These are phyloP conservation scores for Seira ritae DNA, from an alignment of 2,888 invertebrate species.

Conservation along the genomic window DNA sequence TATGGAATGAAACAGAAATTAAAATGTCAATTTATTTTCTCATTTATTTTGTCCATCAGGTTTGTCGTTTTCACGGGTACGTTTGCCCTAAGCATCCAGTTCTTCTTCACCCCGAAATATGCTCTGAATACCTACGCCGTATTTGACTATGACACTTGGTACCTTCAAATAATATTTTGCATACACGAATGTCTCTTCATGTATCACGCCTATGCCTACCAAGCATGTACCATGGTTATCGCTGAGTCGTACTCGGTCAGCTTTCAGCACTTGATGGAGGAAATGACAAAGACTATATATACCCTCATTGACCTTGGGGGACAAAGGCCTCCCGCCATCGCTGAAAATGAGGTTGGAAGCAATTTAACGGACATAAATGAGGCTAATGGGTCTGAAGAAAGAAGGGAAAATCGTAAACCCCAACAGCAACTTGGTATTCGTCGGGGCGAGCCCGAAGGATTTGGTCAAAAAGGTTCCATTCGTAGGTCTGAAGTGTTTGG, in stretches of 20 bases:
- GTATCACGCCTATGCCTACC: constrained; percentile 59
- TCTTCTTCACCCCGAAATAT: constrained; percentile 60
- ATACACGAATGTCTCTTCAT: constrained; percentile 62
- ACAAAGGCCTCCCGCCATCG: constrained; percentile 12
- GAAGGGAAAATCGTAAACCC: neutral
- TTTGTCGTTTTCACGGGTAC: constrained; percentile 64
- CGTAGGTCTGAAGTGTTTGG: constrained; percentile 48
- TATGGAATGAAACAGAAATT: no score
- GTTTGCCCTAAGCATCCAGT: constrained; percentile 50
- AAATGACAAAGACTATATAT: constrained; percentile 54
- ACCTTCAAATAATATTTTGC: constrained; percentile 59
- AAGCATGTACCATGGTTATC: constrained; percentile 63
- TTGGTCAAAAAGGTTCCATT: neutral
- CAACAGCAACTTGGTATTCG: constrained; percentile 31
- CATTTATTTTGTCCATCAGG: constrained; percentile 26
- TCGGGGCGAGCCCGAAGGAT: constrained; percentile 33
- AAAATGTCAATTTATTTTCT: no score
- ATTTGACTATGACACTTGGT: constrained; percentile 36
- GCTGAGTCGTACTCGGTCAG: constrained; percentile 53
- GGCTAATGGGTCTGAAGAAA: neutral
- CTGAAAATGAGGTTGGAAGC: neutral
- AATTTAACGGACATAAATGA: neutral
- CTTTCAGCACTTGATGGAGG: constrained; percentile 57
- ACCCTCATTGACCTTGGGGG: constrained; percentile 39
- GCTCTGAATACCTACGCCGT: constrained; percentile 59